These are phyloP conservation scores for Onychostoma macrolepis DNA, from an alignment of 2,113 vertebrate genomes.

Conservation along the genomic window DNA sequence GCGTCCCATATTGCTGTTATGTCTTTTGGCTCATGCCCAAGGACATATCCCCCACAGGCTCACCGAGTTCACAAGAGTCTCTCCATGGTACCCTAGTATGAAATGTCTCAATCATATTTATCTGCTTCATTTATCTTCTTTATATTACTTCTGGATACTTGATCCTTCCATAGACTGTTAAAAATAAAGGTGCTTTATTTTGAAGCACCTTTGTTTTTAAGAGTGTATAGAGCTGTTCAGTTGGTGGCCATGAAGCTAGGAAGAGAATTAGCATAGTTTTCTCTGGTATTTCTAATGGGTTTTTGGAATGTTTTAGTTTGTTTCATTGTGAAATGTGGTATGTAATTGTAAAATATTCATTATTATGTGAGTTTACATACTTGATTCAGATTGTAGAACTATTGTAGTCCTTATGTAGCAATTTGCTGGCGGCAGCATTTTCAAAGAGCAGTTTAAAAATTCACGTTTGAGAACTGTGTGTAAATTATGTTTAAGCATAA, in stretches of 20 bases:
- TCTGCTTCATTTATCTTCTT: background rate
- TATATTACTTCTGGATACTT: background rate
- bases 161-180: background rate
- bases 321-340: background rate
- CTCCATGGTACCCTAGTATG: background rate
- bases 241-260: background rate
- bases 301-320: background rate
- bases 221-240: background rate
- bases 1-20: constrained; percentile 33
- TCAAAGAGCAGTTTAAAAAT: background rate
- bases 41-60: constrained; percentile 38
- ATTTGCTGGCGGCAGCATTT: background rate
- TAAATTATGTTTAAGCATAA: background rate
- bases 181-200: no score
- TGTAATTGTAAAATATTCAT: background rate
- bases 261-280: background rate
- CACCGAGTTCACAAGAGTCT: constrained; percentile 24
- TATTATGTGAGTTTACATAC: background rate
- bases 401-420: no score
- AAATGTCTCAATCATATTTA: constrained; percentile 24
- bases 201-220: no score
- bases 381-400: background rate
- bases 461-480: background rate
- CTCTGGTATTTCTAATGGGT: background rate
- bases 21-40: constrained; percentile 44